These are phyloP conservation scores for Gallinago jamesoni DNA, from an alignment of 2,113 vertebrate species.

Conservation along the genomic window DNA sequence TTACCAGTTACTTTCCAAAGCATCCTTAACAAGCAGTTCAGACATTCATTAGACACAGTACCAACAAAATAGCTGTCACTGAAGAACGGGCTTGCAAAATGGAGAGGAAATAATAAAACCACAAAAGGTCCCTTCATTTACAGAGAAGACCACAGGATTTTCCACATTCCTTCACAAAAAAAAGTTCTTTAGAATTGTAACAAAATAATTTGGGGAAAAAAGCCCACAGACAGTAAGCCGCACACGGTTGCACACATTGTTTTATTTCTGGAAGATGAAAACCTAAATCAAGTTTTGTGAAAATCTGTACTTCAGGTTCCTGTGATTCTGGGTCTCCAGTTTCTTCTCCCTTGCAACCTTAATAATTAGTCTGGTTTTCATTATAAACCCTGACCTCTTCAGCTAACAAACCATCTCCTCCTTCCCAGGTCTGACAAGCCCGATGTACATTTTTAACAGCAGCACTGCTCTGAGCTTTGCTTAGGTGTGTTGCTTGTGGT, in stretches of 20 bases:
- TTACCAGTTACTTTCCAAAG: neutral
- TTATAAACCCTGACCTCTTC: neutral
- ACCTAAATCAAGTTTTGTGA: neutral
- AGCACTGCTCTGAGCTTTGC: neutral
- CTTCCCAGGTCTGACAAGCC: neutral
- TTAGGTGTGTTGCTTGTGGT: neutral
- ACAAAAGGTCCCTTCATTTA: neutral
- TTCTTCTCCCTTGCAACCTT: neutral
- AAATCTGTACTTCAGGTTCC: neutral
- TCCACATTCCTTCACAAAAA: neutral
- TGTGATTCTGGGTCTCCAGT: neutral
- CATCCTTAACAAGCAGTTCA: neutral
- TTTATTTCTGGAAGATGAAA: neutral
- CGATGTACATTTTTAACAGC: neutral
- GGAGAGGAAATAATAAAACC: neutral
- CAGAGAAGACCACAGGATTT: neutral
- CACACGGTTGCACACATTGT: neutral
- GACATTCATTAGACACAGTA: neutral
- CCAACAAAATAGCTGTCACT: neutral
- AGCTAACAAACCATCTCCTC: neutral
- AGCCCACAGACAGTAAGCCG: accelerated
- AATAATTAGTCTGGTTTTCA: neutral
- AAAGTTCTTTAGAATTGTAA: neutral
- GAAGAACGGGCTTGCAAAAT: neutral
- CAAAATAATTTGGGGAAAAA: neutral